Base-by-base conservation (phyloP, 2,113 vertebrate species). In the Trogon surrucura region DNA sequence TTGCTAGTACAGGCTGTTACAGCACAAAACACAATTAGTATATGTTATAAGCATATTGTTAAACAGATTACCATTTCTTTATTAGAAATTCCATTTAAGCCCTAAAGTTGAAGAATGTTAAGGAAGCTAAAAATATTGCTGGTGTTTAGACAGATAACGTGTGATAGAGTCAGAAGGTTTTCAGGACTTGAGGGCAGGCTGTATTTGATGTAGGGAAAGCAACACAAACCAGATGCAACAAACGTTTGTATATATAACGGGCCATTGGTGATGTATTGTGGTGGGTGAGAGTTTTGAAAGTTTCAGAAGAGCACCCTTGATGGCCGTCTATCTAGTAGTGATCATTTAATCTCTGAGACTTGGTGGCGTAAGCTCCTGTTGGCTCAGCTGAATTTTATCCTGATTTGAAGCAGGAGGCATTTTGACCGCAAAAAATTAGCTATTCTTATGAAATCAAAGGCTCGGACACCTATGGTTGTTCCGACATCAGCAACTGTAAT, bases 111-210 rank as follows among this genome's bases (percentile, higher is more conserved):
- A 92, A 96, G 56, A 32, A 10, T 36, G 22, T 72, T 79, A 77
- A 86, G 38, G 72, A 92, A 77, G 25, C 26, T 91, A 78, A 90
- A 88, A 92, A 74, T 77, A 71, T 29, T 62, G 58, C 51, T 71
- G 20, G 10, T 80, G 29, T 88, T 88, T 47, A 56, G 64, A 44
- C 18, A 41, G 41, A 47, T 62, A 61, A 30, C 2, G 0, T 53
- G 17, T 45, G 36, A 62, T 7, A 66, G 60, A 66, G 47, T 77
- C 56, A 67, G 34, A 90, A 58, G 38, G 6, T 71, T 86, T 89
- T 84, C 38, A 69, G 45, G 62, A 74, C 34, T 50, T 86, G 30
- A 11, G 27, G 65, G 50, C 47, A 83, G 41, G 30, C 56, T 88
- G 26, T 58, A 44, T 70, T 36, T 73, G 27, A 60, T 53, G 34